These are phyloP conservation scores for Xestia ashworthii DNA, from an alignment of 2,888 invertebrate genomes.

Conservation along the genomic window DNA sequence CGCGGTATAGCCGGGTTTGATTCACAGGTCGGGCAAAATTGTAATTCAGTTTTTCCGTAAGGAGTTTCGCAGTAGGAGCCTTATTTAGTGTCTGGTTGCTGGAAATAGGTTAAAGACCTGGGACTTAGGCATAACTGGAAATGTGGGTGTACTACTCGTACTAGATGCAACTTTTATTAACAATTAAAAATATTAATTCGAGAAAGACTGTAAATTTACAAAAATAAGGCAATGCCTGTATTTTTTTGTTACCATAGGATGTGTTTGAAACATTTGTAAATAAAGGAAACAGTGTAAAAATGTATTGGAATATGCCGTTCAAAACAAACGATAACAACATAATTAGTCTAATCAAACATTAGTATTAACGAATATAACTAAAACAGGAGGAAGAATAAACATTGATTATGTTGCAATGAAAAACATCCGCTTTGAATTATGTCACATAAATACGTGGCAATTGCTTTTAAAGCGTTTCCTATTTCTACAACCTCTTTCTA, in stretches of 20 bases:
- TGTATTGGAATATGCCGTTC: constrained; percentile 16
- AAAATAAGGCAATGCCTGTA: no score
- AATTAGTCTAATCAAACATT: constrained; percentile 28
- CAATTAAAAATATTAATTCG: no score
- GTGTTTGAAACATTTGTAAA: no score
- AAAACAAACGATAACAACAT: constrained; percentile 28
- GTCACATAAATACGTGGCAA: background rate
- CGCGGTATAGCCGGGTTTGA: no score
- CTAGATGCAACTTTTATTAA: background rate
- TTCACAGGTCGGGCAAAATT: background rate
- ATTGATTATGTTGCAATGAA: constrained; percentile 4
- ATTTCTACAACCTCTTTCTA: background rate
- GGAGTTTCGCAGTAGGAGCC: background rate
- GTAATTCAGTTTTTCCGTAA: background rate
- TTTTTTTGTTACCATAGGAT: no score
- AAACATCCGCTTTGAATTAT: constrained; percentile 14
- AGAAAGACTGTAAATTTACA: no score
- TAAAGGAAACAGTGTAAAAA: constrained; percentile 4
- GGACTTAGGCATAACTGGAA: no score
- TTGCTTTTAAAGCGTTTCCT: background rate
- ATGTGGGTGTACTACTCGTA: no score
- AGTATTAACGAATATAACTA: constrained; percentile 4
- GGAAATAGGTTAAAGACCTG: background rate
- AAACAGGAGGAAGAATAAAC: constrained; percentile 2
- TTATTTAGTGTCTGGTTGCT: background rate